A percentile compares a stretch with the other conserved stretches of the same genome.
Conservation (phyloP, 2,113 vertebrate species). For the Edolisoma coerulescens region DNA sequence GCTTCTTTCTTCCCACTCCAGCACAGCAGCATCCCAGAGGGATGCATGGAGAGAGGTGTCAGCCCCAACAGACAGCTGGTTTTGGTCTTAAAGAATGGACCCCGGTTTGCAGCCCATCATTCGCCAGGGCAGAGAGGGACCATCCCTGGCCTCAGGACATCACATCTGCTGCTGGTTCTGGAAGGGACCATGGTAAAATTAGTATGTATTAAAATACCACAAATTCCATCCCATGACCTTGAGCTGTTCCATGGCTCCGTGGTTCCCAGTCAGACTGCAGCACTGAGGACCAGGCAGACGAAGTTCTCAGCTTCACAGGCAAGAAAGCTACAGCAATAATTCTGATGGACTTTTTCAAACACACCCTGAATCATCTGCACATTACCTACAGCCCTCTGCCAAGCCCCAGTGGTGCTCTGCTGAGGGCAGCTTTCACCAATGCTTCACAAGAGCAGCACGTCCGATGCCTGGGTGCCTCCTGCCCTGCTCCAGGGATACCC, state of each 20-base stretch:
- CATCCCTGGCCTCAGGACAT: background rate
- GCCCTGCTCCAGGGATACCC: background rate
- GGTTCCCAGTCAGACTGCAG: background rate
- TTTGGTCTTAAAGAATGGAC: too few species aligned
- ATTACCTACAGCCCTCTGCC: background rate
- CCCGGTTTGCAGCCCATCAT: background rate
- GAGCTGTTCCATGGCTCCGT: fast-evolving
- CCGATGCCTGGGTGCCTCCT: background rate
- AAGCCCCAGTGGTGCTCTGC: fast-evolving
- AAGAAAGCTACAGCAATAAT: background rate
- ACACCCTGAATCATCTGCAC: background rate
- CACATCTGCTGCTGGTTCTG: background rate
- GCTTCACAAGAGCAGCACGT: fast-evolving
- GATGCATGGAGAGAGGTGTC: fast-evolving
- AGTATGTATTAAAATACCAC: background rate
- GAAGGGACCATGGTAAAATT: background rate
- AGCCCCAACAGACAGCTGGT: background rate
- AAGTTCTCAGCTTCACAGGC: background rate
- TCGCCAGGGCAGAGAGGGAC: background rate
- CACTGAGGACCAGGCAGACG: fast-evolving
- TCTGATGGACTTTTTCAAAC: background rate
- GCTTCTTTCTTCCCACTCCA: background rate
- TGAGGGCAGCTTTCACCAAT: background rate
- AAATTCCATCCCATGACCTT: too few species aligned
- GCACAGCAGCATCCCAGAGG: background rate